These are phyloP conservation scores for Sceloporus undulatus DNA, from an alignment of 2,113 vertebrate genomes.

Conservation along the genomic window DNA sequence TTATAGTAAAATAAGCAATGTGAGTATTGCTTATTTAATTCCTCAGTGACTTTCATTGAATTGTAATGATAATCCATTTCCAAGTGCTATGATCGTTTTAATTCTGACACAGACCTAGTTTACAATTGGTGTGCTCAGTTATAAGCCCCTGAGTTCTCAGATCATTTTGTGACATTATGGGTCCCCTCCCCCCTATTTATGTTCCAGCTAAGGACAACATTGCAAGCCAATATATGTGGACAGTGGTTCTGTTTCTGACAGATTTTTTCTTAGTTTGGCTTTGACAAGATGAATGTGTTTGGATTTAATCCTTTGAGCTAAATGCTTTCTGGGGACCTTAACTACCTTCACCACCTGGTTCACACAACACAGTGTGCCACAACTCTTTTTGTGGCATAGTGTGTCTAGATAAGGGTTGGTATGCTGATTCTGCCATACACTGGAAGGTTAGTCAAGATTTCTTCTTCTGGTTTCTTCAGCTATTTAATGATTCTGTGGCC, in stretches of 20 bases:
- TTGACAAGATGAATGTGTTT: background rate
- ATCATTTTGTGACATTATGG: background rate
- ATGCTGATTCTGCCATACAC: background rate
- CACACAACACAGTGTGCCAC: background rate
- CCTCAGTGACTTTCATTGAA: background rate
- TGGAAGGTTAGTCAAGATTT: background rate
- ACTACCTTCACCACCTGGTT: background rate
- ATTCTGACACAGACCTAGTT: conserved; percentile 10
- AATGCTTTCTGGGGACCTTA: background rate
- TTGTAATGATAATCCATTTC: background rate
- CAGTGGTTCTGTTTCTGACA: background rate
- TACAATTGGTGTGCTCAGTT: background rate
- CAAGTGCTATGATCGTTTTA: background rate
- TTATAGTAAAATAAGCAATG: background rate
- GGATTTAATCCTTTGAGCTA: conserved; percentile 12
- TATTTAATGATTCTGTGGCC: conserved; percentile 15
- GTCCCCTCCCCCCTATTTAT: background rate
- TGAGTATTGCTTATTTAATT: background rate
- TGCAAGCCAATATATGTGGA: background rate
- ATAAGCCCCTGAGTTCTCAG: background rate
- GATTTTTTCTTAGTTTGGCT: conserved; percentile 3
- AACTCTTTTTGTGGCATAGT: background rate
- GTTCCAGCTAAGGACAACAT: background rate
- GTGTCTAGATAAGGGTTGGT: background rate
- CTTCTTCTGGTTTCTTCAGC: background rate